Conservation (phyloP, 1,140 invertebrate species). For the Lepidurus arcticus region DNA sequence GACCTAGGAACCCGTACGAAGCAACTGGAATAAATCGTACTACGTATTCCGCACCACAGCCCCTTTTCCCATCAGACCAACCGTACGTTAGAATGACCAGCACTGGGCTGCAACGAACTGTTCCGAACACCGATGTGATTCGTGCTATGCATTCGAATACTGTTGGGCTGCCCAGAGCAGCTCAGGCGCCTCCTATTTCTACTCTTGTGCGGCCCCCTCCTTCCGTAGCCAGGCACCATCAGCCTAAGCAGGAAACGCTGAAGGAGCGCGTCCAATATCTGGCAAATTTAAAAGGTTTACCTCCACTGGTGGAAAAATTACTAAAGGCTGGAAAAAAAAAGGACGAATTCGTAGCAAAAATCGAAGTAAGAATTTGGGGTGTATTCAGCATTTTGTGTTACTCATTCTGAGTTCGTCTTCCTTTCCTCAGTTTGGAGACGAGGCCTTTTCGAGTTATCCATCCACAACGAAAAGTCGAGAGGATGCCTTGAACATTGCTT, state of each 20-base stretch:
- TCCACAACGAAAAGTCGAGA: neutral
- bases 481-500: neutral
- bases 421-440: neutral
- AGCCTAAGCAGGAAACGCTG: neutral
- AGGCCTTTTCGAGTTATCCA: neutral
- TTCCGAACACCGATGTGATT: neutral
- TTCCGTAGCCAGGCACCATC: neutral
- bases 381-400: neutral
- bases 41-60: neutral
- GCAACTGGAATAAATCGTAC: neutral
- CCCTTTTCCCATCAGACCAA: neutral
- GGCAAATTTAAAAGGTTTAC: neutral
- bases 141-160: neutral
- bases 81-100: neutral
- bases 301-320: neutral
- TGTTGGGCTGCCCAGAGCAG: neutral
- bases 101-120: neutral
- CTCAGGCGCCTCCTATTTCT: neutral
- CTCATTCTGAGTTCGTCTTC: neutral
- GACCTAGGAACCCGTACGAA: neutral
- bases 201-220: neutral
- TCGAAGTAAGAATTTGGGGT: neutral
- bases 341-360: neutral
- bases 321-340: neutral
- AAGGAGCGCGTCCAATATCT: neutral